Conservation (phyloP, 1,140 invertebrate genomes). For the Berghia stephanieae region DNA sequence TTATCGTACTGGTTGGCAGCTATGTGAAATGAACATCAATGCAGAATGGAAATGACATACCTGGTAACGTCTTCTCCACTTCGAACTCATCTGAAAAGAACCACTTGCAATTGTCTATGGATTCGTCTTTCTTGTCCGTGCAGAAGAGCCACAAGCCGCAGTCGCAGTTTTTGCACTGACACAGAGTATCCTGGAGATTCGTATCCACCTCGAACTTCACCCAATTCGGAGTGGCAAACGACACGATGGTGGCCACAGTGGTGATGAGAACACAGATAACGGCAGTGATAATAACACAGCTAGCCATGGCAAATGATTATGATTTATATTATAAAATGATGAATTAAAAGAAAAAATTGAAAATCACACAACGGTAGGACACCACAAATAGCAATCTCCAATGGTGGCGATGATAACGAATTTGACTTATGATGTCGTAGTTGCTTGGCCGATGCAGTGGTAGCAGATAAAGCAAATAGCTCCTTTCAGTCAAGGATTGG, state of each 20-base stretch:
- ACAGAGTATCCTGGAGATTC: conserved; percentile 19
- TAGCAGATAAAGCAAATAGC: background rate
- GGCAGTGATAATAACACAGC: conserved; percentile 54
- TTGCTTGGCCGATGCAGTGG: background rate
- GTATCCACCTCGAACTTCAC: conserved; percentile 39
- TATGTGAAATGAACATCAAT: too few relatives aligned
- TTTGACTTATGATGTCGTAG: background rate
- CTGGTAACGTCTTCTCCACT: conserved; percentile 54
- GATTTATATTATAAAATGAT: background rate
- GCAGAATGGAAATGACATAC: conserved; percentile 36
- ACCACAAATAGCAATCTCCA: background rate
- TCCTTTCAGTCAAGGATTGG: background rate
- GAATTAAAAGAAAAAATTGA: background rate
- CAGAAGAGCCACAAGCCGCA: conserved; percentile 60
- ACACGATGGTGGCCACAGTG: conserved; percentile 58
- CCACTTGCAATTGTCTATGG: conserved; percentile 56
- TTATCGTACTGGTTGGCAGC: too few relatives aligned
- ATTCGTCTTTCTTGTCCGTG: conserved; percentile 35
- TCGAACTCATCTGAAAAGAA: conserved; percentile 55
- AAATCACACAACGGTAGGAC: background rate
- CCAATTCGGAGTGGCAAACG: conserved; percentile 62
- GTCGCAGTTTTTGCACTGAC: conserved; percentile 47
- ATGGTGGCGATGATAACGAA: background rate
- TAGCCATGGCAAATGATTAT: conserved; percentile 45
- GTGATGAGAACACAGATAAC: conserved; percentile 60